Base-by-base conservation (phyloP, 2,888 invertebrate species). In the Ectemnius cavifrons region DNA sequence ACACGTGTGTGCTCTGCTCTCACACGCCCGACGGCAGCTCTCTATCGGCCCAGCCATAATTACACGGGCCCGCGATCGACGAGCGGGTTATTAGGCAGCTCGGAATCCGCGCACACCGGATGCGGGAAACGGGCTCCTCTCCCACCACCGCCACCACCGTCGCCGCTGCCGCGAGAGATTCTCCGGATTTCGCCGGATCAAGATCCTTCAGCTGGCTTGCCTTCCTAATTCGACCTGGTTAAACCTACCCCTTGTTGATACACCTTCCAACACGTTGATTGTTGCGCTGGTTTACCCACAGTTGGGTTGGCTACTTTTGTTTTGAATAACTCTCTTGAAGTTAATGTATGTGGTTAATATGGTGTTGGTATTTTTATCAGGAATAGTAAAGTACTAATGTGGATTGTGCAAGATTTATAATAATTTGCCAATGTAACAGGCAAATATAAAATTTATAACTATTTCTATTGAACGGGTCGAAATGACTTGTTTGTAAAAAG, bases 1-100 rank as follows among this genome's bases (percentile, higher is more conserved):
- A 62, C 60, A 60, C 65, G 52, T 72, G 72, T 49, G 49, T 46
- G 67, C 65, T 16, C 23, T 67, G 58, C 56, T 71, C 66, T 52
- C 45, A 59, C 59, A 61, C 59, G 70, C 64, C 65, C 64, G 65
- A 60, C 52, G 64, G 70, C 61, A 45, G n/a, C 18, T 71, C 71
- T 62, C 69, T 71, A 73, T 71, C 73, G 76, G 78, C 71, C 73
- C 77, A 82, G 81, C 77, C 85, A 78, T 81, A 83, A 87, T 84
- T 85, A 83, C 75, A 67, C 74, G 79, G 73, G 76, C 75, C 73
- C 77, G 67, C 77, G 77, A 83, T 81, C 81, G 80, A 80, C 75
- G 79, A 78, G 71, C 78, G 79, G 79, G 76, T 82, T 82, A 82
- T 82, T 82, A 82, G 77, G 70, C 81, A 37, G 37, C 68, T 23